A percentile compares a stretch with the other conserved stretches of the same genome.
Evolutionary conservation across 2,797 vertebrate genomes (phyloP).

Genomic region (Ceryle rudis): DNA sequence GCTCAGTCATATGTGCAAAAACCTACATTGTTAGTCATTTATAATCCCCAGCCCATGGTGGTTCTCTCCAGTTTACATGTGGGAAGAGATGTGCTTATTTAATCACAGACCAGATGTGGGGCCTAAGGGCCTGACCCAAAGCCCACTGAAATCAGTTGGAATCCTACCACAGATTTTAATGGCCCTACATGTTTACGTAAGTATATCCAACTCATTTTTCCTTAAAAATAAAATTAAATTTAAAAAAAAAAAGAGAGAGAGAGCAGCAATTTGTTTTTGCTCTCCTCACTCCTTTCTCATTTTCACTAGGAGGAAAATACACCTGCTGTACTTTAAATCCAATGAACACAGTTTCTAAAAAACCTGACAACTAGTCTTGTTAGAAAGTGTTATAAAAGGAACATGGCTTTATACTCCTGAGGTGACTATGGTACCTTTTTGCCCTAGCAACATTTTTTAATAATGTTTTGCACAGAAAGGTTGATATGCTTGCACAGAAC

Average conservation of each 20-base stretch:
- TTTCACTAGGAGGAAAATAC: neutral
- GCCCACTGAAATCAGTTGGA: slow-evolving; percentile 21
- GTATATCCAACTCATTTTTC: neutral
- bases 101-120: neutral
- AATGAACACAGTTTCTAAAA: neutral
- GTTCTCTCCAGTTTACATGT: neutral
- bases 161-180: neutral
- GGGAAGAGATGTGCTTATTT: slow-evolving; percentile 17
- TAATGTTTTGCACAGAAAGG: neutral
- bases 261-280: neutral
- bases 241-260: neutral
- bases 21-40: neutral
- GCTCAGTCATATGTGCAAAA: slow-evolving; percentile 17
- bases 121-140: slow-evolving; percentile 41
- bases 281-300: neutral
- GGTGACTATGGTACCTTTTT: neutral
- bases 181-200: neutral
- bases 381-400: neutral
- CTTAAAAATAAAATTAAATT: neutral
- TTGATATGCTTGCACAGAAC: neutral
- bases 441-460: neutral
- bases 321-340: neutral
- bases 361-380: neutral
- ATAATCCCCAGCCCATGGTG: neutral
- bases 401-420: neutral